Base-by-base conservation (phyloP, 2,888 invertebrate genomes). In the Noctua janthe region DNA sequence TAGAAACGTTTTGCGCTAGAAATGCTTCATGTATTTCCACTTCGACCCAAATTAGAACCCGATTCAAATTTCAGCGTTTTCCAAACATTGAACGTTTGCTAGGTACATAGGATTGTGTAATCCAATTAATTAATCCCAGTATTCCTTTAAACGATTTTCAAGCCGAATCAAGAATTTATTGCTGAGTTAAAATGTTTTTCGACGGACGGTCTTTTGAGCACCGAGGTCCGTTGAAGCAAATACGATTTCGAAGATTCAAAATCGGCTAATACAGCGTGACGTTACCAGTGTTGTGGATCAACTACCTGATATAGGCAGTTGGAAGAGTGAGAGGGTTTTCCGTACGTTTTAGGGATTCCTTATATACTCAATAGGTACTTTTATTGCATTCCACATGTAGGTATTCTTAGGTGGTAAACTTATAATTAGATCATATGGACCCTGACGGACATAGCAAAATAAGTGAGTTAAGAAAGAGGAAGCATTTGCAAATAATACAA, bases 51-150 rank as follows among this genome's bases (percentile, higher is more conserved):
- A 67, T 43, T 67, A 43, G 67, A 43, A 43, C 39, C 23, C 43
- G 43, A 67, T 43, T 43, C 7, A 13, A 67, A n/a, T 67, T 3
- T 6, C 23, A 23, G 39, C 66, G 29, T 64, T 17, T 35, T 8
- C 29, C 7, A 17, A 35, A 35, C 15, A 17, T 35, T 15, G 1
- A 64, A 64, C 17, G 8, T 17, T 59, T 59, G 59, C 39, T 43
- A 47, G 43, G 4, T 35, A 64, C 8, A n/a, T 43, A n/a, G 13
- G 43, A 69, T n/a, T 47, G 43, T 17, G 54, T 43, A 76, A 83
- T 62, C n/a, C 59, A 62, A 83, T 81, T 83, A 69, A 62, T 69
- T 54, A 3, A 10, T 56, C 3, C 11, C n/a, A 56, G 51, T 54
- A 54, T 76, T 43, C 23, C 51, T 67, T 43, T 75, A 10, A 51